These are phyloP conservation scores for Melanargia galathea DNA, from an alignment of 2,888 invertebrate species.

Conservation along the genomic window DNA sequence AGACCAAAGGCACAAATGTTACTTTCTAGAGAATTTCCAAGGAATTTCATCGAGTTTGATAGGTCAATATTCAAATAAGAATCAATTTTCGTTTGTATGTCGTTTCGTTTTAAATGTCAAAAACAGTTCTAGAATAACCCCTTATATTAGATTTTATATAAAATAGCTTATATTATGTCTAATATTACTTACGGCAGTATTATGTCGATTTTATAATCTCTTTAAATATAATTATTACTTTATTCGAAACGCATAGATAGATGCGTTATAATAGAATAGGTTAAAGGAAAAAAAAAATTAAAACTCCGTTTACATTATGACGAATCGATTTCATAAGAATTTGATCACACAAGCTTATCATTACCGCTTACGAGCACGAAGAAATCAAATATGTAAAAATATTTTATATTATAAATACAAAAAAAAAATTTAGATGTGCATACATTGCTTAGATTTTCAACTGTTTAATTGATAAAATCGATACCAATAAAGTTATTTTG, in stretches of 20 bases:
- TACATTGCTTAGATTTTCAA: too few relatives aligned
- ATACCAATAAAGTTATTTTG: too few relatives aligned
- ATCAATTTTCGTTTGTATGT: neutral
- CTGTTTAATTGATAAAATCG: too few relatives aligned
- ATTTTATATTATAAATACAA: too few relatives aligned
- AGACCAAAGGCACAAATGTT: too few relatives aligned
- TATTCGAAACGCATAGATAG: constrained; percentile 12
- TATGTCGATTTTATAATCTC: constrained; percentile 16
- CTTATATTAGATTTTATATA: constrained; percentile 16
- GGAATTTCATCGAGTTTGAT: too few relatives aligned
- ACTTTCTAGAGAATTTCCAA: too few relatives aligned
- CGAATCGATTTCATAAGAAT: constrained; percentile 6
- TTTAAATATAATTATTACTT: neutral
- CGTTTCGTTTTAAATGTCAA: neutral
- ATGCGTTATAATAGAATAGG: constrained; percentile 18
- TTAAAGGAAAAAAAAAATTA: constrained; percentile 8
- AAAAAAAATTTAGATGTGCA: too few relatives aligned
- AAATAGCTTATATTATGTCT: constrained; percentile 15
- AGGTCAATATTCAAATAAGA: too few relatives aligned
- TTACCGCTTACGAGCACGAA: too few relatives aligned
- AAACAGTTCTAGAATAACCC: constrained; percentile 2
- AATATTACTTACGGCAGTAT: constrained; percentile 28
- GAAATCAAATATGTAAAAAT: too few relatives aligned
- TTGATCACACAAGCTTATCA: neutral
- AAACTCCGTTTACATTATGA: constrained; percentile 18